phyloP scores from a whole-genome alignment of 1,140 invertebrate genomes.

The Drosophila rhopaloa region DNA sequence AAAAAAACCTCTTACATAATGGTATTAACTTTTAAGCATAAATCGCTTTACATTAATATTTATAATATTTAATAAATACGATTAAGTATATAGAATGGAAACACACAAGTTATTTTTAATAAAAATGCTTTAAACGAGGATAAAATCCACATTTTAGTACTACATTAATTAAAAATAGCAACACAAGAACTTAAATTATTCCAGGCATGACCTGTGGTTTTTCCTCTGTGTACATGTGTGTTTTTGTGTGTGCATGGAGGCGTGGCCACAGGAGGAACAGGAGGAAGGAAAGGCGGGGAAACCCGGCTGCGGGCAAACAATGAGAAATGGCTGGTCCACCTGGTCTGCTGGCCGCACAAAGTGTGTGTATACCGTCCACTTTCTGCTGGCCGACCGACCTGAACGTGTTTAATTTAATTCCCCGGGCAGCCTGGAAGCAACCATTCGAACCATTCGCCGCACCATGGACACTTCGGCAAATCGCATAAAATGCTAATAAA shows the following conservation, averaged over 20 bases:
- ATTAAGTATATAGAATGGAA: no score
- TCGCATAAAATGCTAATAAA: conserved; percentile 73
- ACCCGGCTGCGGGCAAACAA: conserved; percentile 38
- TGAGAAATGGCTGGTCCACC: conserved; percentile 41
- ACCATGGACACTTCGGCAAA: conserved; percentile 40
- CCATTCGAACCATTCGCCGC: neutral
- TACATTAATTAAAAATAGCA: no score
- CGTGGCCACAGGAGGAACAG: conserved; percentile 6
- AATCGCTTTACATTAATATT: no score
- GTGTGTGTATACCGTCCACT: conserved; percentile 8
- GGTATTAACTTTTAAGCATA: no score
- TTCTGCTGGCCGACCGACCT: conserved; percentile 13
- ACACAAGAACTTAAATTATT: no score
- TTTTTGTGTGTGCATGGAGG: conserved; percentile 11
- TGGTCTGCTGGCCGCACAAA: conserved; percentile 24
- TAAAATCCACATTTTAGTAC: no score
- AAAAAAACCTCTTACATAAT: neutral
- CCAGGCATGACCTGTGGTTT: no score
- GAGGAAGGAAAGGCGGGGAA: conserved; percentile 6
- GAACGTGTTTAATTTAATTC: conserved; percentile 58
- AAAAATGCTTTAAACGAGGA: no score
- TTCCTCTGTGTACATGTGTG: neutral
- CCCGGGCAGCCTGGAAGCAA: neutral
- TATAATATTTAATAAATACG: no score
- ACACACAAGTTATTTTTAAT: neutral